Conservation (phyloP, 2,888 invertebrate genomes). For the Sussaba pulchella region DNA sequence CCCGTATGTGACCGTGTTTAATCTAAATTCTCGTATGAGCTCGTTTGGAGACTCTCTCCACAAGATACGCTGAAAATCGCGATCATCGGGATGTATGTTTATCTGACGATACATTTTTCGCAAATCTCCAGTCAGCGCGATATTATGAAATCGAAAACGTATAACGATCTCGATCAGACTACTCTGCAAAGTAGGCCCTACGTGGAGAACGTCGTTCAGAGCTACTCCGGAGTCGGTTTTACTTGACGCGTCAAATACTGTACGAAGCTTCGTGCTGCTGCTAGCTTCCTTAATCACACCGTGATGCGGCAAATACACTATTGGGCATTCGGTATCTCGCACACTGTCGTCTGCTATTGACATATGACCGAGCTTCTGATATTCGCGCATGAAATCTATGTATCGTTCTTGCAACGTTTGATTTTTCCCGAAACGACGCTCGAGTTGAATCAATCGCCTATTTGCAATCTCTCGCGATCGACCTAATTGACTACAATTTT, state of each 20-base stretch:
- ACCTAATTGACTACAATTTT: constrained; percentile 57
- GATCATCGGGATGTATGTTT: constrained; percentile 37
- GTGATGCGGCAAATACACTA: constrained; percentile 38
- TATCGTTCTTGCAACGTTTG: constrained; percentile 60
- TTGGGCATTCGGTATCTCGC: not conserved
- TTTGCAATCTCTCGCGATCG: constrained; percentile 61
- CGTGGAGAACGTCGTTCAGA: constrained; percentile 68
- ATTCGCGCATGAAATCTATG: constrained; percentile 68
- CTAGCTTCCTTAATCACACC: constrained; percentile 31
- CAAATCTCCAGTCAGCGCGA: constrained; percentile 73
- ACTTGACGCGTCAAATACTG: constrained; percentile 74
- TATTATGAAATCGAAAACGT: constrained; percentile 66
- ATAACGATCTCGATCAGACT: constrained; percentile 65
- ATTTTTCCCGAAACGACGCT: constrained; percentile 61
- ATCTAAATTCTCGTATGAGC: constrained; percentile 20
- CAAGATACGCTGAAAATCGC: constrained; percentile 52
- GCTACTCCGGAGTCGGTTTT: constrained; percentile 45
- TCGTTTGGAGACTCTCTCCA: constrained; percentile 36
- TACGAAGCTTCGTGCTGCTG: constrained; percentile 70
- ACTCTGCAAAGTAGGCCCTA: constrained; percentile 70
- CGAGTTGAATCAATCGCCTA: constrained; percentile 66
- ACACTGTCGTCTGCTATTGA: constrained; percentile 18
- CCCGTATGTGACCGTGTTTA: no score
- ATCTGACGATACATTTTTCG: constrained; percentile 73
- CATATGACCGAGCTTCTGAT: constrained; percentile 69